These are phyloP conservation scores for Brachionus asplanchnoidis DNA, from an alignment of 1,140 invertebrate species.

Conservation along the genomic window DNA sequence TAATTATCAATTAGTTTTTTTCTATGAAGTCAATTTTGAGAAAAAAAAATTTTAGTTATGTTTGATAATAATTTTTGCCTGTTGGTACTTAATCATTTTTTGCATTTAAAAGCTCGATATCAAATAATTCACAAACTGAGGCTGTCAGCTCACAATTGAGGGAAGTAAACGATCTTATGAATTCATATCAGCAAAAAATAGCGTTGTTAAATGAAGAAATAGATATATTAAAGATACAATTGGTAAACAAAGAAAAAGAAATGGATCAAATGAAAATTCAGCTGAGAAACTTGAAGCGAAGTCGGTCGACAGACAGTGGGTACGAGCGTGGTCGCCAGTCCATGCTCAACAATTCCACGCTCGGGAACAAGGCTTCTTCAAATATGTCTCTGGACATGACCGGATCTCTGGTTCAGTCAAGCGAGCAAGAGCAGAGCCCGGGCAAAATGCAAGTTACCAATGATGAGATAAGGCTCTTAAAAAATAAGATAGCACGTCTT, in stretches of 20 bases:
- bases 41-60: too few species aligned
- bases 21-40: background rate
- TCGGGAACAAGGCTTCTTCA: background rate
- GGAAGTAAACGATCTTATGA: conserved; percentile 40
- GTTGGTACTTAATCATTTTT: background rate
- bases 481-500: conserved; percentile 37
- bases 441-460: background rate
- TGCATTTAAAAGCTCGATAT: background rate
- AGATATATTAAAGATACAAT: conserved; percentile 7
- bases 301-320: conserved; percentile 29
- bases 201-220: conserved; percentile 37
- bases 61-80: background rate
- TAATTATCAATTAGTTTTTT: background rate
- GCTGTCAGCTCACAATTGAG: conserved; percentile 15
- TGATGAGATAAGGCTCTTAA: conserved; percentile 30
- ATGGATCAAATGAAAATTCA: conserved; percentile 36
- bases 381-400: background rate
- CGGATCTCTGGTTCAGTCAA: background rate
- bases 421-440: background rate
- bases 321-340: conserved; percentile 7
- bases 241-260: conserved; percentile 38
- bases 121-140: conserved; percentile 17
- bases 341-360: background rate
- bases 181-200: conserved; percentile 43
- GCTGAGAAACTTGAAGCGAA: conserved; percentile 38